Conservation (phyloP, 2,113 vertebrate genomes). For the Dolichallabes microphthalmus region DNA sequence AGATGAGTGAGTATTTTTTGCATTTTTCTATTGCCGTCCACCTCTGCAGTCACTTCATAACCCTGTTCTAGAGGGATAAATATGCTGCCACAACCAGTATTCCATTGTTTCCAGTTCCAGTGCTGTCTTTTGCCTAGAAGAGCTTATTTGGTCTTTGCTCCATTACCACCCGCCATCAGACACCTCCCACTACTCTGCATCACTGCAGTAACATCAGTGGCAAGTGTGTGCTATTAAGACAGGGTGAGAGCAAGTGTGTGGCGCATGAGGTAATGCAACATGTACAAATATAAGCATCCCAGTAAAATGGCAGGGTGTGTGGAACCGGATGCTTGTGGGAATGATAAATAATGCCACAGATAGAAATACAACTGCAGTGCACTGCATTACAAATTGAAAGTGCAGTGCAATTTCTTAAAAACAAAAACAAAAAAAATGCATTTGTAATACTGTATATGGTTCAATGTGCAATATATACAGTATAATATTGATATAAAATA, state of each 20-base stretch:
- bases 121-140: background rate
- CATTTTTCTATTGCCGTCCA: background rate
- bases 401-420: no score
- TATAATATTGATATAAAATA: background rate
- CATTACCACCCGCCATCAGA: background rate
- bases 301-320: background rate
- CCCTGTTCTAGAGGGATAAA: background rate
- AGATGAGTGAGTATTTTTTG: background rate
- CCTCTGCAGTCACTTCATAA: background rate
- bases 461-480: background rate
- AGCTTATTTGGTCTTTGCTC: background rate
- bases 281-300: background rate
- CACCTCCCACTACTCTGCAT: conserved; percentile 38
- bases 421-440: background rate
- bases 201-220: conserved; percentile 55
- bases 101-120: background rate
- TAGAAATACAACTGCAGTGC: background rate
- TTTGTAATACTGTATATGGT: background rate
- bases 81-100: background rate
- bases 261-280: background rate
- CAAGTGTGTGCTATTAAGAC: conserved; percentile 48
- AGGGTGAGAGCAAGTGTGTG: conserved; percentile 8
- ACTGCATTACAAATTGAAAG: background rate
- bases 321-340: background rate
- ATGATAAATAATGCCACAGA: background rate